These are phyloP conservation scores for Bombyx mandarina DNA, from an alignment of 1,140 invertebrate genomes.

Conservation along the genomic window DNA sequence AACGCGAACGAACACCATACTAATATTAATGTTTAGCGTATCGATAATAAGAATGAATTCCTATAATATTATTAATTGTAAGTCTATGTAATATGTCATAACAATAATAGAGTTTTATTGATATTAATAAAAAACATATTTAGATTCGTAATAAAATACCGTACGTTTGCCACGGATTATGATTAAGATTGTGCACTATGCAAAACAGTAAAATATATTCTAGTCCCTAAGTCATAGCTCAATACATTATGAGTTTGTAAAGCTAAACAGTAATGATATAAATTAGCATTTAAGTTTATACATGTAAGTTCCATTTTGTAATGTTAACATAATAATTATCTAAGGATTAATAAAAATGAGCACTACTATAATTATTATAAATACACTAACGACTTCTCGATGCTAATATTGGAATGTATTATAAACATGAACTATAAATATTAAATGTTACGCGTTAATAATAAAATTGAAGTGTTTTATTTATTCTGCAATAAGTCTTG, in stretches of 20 bases:
- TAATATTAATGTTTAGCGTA: slow-evolving; percentile 42
- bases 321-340: slow-evolving; percentile 44
- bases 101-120: slow-evolving; percentile 47
- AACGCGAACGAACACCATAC: slow-evolving; percentile 58
- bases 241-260: slow-evolving; percentile 19
- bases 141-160: slow-evolving; percentile 4
- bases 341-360: slow-evolving; percentile 26
- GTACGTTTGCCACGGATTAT: slow-evolving; percentile 32
- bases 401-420: slow-evolving; percentile 71
- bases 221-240: background rate
- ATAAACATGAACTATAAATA: slow-evolving; percentile 73
- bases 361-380: slow-evolving; percentile 64
- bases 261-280: slow-evolving; percentile 46
- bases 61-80: slow-evolving; percentile 61
- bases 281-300: slow-evolving; percentile 30
- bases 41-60: slow-evolving; percentile 44
- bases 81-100: slow-evolving; percentile 48
- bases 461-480: slow-evolving; percentile 51
- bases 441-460: slow-evolving; percentile 74
- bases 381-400: slow-evolving; percentile 66
- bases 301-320: slow-evolving; percentile 63
- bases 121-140: slow-evolving; percentile 23
- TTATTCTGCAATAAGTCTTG: background rate
- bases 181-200: slow-evolving; percentile 47
- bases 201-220: slow-evolving; percentile 29